Base-by-base conservation (phyloP, 2,888 invertebrate genomes). In the Drosophila nr. fundita region DNA sequence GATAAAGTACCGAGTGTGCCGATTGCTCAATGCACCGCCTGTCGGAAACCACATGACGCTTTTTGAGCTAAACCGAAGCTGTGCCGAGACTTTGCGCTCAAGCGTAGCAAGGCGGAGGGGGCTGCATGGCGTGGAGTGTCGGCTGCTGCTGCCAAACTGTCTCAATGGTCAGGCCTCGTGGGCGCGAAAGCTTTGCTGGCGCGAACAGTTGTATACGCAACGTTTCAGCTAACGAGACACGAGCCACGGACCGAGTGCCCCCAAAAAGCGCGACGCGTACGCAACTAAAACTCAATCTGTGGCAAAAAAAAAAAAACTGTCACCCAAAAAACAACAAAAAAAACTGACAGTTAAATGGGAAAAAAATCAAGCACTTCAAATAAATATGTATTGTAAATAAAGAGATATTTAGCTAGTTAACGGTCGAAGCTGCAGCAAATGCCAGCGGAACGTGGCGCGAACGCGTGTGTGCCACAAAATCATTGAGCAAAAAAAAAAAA, bases 181-280 rank as follows among this genome's bases (percentile, higher is more conserved):
- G 84, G 70, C 73, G 72, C 82, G 81, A 91, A 91, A 92, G 92
- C 91, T 91, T 82, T 70, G 72, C 79, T 78, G 79, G 78, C 82
- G 84, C 87, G 79, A 84, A 74, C 89, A 91, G 91, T 92, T 91
- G 90, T 91, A 89, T 89, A 89, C 92, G 91, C 92, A 91, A 91
- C 91, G 91, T 82, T 91, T 80, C 67, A 91, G 90, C 90, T 84
- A 84, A 80, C 82, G 85, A 84, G 79, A 82, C 90, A 82, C 85
- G 86, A 88, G 82, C 72, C 71, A 80, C 81, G 81, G 85, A 86
- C 55, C 76, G 72, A 77, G 68, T 65, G 48, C 64, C 38, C 42
- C 38, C 45, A 50, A 57, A 62, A 60, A 66, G 62, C 79, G 86
- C 73, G 78, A 83, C 86, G 86, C 86, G 88, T 81, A 74, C 89